These are phyloP conservation scores for Leucophenga varia DNA, from an alignment of 1,140 invertebrate genomes.

Conservation along the genomic window DNA sequence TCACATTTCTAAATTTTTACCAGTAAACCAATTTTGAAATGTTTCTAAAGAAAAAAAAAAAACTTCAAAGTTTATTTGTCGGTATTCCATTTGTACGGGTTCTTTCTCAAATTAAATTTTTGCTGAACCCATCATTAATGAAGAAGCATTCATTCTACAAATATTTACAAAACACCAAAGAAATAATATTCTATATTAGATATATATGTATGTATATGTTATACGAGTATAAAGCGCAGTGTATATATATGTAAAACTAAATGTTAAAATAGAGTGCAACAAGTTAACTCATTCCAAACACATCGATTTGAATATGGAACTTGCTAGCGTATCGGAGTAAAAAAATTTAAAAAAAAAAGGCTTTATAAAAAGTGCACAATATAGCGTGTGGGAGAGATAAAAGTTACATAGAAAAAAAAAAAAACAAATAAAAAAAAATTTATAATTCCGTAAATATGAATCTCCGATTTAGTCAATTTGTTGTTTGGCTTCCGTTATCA, in stretches of 20 bases:
- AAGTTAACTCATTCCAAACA: no score
- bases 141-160: constrained; percentile 18
- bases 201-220: constrained; percentile 8
- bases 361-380: no score
- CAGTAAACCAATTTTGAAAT: constrained; percentile 23
- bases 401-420: no score
- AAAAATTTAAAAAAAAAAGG: no score
- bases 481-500: constrained; percentile 51
- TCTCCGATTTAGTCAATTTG: constrained; percentile 42
- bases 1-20: constrained; percentile 47
- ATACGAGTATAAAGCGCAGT: constrained; percentile 22
- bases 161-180: constrained; percentile 51
- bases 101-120: constrained; percentile 27
- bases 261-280: no score
- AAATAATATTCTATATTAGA: constrained; percentile 2
- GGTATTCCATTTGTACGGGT: constrained; percentile 19
- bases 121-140: constrained; percentile 20
- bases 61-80: no score
- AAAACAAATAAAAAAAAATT: constrained; percentile 15
- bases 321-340: no score
- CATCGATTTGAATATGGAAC: no score
- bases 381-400: no score
- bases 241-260: constrained; percentile 17
- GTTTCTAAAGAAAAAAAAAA: no score
- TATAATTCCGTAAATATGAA: no score